phyloP scores from a whole-genome alignment of 2,888 invertebrate species.

The Drosophila testacea region DNA sequence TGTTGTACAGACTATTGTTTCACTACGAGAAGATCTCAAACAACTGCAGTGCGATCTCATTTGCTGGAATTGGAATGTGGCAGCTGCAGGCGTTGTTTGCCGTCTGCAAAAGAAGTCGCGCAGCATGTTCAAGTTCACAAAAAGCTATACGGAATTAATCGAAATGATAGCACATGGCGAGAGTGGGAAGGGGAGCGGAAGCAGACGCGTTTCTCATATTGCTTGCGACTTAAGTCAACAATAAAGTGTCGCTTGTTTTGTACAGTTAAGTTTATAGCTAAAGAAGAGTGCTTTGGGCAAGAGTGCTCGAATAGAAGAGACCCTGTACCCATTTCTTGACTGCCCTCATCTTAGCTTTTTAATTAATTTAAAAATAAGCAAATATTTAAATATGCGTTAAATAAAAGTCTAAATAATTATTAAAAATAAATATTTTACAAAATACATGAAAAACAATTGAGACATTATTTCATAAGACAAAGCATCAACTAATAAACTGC shows the following conservation, averaged over 20 bases:
- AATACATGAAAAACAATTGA: no score
- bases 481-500: no score
- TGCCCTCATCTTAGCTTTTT: no score
- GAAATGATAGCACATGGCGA: constrained; percentile 30
- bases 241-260: constrained; percentile 25
- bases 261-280: constrained; percentile 35
- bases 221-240: constrained; percentile 38
- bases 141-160: constrained; percentile 70
- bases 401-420: no score
- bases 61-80: constrained; percentile 86
- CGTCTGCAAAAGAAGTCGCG: constrained; percentile 73
- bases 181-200: constrained; percentile 10
- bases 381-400: no score
- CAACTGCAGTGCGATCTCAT: constrained; percentile 86
- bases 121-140: constrained; percentile 76
- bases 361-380: not conserved
- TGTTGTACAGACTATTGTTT: constrained; percentile 86
- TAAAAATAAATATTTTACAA: no score
- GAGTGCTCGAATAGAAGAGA: constrained; percentile 9
- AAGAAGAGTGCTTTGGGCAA: not conserved
- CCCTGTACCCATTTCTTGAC: constrained; percentile 7
- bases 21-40: constrained; percentile 86
- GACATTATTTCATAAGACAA: no score
- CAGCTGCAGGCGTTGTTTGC: constrained; percentile 82
- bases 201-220: constrained; percentile 39